Base-by-base conservation (phyloP, 2,797 vertebrate species). In the Aplochiton taeniatus region DNA sequence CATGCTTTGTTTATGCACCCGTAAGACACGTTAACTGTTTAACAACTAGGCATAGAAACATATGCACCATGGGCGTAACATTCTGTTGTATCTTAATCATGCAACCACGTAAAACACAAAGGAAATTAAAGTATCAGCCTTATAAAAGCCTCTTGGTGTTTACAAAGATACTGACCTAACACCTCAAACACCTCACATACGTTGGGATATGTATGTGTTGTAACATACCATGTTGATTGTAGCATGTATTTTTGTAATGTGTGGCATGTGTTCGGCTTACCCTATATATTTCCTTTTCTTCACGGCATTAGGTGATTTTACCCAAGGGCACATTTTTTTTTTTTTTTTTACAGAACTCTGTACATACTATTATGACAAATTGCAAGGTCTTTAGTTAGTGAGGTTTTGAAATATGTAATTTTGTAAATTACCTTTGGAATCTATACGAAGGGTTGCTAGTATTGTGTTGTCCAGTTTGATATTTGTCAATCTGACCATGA, bases 301-400 rank as follows among this genome's bases (percentile, higher is more conserved):
- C 50, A 58, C 20, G 63, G 7, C 44, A 44, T 13, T 58, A 20
- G 61, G 79, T 62, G 55, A 76, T 73, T 63, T 66, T 70, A 74
- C 70, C 85, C 88, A 91, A 91, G 88, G 89, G 81, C 90, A 82
- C 71, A 75, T 65, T 50, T 72, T 76, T 49, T 9, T 54, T 83
- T 80, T 83, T 76, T 72, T 58, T 63, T 65, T 44, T 31, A 62
- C 71, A 78, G 72, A 85, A 87, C 85, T 86, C 88, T 83, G 45
- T 14, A 20, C 14, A 42, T 58, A 79, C 84, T 88, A 90, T 89
- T 75, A 90, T 87, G 90, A 90, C 78, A 85, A 90, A 91, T 89
- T 86, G 87, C 87, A 72, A 89, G 88, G 89, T 89, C 85, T 88
- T 90, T 84, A 86, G 88, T 90, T 85, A 87, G 83, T 86, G 78